Evolutionary conservation across 2,797 vertebrate genomes (phyloP).

Genomic region (Toxotes lorentzi): DNA sequence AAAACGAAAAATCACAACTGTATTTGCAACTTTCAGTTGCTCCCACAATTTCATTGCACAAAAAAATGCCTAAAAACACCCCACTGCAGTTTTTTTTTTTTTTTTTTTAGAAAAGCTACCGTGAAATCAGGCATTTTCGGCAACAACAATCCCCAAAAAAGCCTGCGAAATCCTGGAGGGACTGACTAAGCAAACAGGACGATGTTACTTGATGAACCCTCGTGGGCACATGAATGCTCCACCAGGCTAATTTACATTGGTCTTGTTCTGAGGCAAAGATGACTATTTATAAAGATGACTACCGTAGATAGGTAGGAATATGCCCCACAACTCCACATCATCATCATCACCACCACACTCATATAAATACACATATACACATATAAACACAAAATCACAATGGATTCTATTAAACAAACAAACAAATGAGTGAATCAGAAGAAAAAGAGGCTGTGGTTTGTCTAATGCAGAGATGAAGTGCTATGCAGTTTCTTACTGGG

Average conservation of each 20-base stretch:
- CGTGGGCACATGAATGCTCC: conserved; percentile 64
- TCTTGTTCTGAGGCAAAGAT: conserved; percentile 66
- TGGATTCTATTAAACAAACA: conserved; percentile 55
- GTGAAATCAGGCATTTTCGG: too few species aligned
- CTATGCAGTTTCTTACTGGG: conserved; percentile 47
- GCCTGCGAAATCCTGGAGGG: too few species aligned
- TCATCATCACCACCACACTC: conserved; percentile 10
- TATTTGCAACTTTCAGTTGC: too few species aligned
- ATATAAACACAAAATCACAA: conserved; percentile 44
- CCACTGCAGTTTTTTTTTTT: too few species aligned
- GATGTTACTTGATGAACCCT: conserved; percentile 77
- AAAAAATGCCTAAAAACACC: too few species aligned
- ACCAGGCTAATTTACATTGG: conserved; percentile 74
- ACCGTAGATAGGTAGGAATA: conserved; percentile 30
- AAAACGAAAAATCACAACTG: too few species aligned
- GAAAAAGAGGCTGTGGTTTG: conserved; percentile 51
- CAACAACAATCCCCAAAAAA: too few species aligned
- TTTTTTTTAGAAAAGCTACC: too few species aligned
- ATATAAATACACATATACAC: conserved; percentile 32
- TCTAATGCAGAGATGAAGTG: conserved; percentile 55
- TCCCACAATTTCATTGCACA: too few species aligned
- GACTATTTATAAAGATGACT: conserved; percentile 72
- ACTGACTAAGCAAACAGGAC: conserved; percentile 62
- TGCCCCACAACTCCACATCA: conserved; percentile 37
- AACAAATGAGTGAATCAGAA: conserved; percentile 54